Evolutionary conservation across 2,888 invertebrate genomes (phyloP).

Genomic region (Belgica antarctica): DNA sequence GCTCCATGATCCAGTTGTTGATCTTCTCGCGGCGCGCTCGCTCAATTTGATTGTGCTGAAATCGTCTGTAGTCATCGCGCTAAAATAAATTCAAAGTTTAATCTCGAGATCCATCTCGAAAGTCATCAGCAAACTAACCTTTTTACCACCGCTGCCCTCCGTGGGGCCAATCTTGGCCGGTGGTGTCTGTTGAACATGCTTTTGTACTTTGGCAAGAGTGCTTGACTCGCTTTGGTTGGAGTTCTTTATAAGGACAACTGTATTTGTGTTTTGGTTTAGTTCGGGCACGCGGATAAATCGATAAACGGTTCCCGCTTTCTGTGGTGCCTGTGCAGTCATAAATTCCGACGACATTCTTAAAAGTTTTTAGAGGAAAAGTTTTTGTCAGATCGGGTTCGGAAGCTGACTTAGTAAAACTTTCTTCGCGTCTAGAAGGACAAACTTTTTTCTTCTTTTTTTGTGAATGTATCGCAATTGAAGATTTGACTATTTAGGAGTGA

Average conservation of each 20-base stretch:
- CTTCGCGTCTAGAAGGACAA: constrained; percentile 24
- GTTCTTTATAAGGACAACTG: constrained; percentile 39
- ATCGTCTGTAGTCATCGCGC: constrained; percentile 39
- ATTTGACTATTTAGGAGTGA: not conserved
- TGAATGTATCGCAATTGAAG: not conserved
- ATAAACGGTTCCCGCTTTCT: constrained; percentile 35
- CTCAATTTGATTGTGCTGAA: constrained; percentile 40
- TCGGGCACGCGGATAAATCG: constrained; percentile 40
- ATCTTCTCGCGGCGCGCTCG: constrained; percentile 38
- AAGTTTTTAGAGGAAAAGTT: not conserved
- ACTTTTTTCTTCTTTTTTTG: not conserved
- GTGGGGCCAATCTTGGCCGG: not conserved
- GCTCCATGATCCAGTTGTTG: constrained; percentile 40
- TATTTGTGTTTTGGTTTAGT: constrained; percentile 20
- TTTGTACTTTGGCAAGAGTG: constrained; percentile 35
- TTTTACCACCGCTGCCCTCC: constrained; percentile 24
- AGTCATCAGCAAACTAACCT: constrained; percentile 26
- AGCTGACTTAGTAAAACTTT: constrained; percentile 5
- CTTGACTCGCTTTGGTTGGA: not conserved
- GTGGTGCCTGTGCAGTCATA: constrained; percentile 36
- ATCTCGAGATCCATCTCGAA: not conserved
- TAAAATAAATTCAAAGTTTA: constrained; percentile 22
- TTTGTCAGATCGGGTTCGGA: not conserved
- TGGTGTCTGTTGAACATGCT: not conserved
- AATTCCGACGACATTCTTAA: constrained; percentile 17